Evolutionary conservation across 2,797 vertebrate genomes (phyloP).

Genomic region (Myotis vivesi): DNA sequence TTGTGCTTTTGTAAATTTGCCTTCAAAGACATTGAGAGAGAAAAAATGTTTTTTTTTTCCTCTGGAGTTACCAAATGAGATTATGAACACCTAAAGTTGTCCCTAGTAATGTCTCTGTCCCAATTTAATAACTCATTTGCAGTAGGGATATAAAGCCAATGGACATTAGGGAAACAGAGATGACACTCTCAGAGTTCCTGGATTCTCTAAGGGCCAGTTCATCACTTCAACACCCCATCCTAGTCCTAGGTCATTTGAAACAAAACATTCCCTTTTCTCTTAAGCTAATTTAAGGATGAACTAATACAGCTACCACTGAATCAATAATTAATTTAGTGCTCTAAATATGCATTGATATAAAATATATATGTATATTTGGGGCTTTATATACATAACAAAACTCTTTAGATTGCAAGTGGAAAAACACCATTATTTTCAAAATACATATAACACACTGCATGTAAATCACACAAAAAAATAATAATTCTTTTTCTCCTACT

Average conservation of each 20-base stretch:
- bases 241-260: not conserved
- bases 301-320: not conserved
- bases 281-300: not conserved
- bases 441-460: not conserved
- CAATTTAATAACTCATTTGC: not conserved
- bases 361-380: not conserved
- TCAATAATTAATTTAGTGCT: not conserved
- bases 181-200: not conserved
- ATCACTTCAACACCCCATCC: not conserved
- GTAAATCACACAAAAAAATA: not conserved
- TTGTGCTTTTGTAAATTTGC: not conserved
- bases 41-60: not conserved
- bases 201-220: not conserved
- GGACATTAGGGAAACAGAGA: not conserved
- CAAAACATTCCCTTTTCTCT: not conserved
- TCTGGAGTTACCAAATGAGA: not conserved
- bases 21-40: not conserved
- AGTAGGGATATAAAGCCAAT: not conserved
- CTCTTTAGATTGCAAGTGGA: not conserved
- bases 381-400: not conserved
- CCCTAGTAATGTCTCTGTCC: not conserved
- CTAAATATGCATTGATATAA: not conserved
- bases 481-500: constrained; percentile 12
- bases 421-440: constrained; percentile 22
- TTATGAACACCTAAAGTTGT: not conserved